phyloP scores from a whole-genome alignment of 53 echinoderm and acorn worm species.

The Echinometra lucunter region DNA sequence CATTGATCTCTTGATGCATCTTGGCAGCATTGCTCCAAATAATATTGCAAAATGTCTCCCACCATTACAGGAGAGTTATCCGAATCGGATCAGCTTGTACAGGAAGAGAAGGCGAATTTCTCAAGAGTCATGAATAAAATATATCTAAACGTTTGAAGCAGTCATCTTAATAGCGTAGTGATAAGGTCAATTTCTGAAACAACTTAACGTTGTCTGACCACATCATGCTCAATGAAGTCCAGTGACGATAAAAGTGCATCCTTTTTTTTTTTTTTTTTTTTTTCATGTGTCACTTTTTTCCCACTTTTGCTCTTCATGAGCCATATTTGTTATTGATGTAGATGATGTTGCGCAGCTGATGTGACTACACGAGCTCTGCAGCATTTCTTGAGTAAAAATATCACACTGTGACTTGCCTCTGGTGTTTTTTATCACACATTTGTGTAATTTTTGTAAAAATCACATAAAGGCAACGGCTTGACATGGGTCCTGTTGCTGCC shows the following conservation, averaged over 20 bases:
- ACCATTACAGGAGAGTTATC: conserved; percentile 20
- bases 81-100: background rate
- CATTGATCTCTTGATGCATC: conserved; percentile 4
- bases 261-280: background rate
- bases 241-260: background rate
- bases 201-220: background rate
- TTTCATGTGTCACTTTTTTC: background rate
- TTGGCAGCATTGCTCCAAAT: background rate
- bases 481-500: background rate
- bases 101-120: background rate
- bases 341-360: background rate
- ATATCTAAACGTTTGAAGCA: conserved; percentile 1
- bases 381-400: background rate
- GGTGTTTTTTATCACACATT: background rate
- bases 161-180: background rate
- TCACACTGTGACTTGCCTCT: background rate
- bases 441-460: background rate
- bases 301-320: background rate
- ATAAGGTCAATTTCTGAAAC: conserved; percentile 16
- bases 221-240: background rate
- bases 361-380: background rate
- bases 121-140: background rate
- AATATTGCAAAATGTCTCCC: conserved; percentile 18
- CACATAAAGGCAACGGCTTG: background rate
- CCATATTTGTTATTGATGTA: background rate